Conservation (phyloP, 2,113 vertebrate genomes). For the Istiophorus platypterus region DNA sequence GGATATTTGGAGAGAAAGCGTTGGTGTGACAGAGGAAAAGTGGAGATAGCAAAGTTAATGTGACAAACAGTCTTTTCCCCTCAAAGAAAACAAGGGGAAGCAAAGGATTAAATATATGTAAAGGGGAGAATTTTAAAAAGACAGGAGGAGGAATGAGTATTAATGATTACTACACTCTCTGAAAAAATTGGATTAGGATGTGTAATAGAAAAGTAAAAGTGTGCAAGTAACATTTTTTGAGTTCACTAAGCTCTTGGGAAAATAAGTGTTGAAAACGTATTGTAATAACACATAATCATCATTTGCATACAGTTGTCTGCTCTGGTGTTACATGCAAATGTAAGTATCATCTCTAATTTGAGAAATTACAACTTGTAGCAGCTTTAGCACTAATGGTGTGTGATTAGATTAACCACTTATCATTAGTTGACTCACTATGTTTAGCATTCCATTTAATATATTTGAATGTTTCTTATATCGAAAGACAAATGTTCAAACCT, state of each 20-base stretch:
- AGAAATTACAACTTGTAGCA: background rate
- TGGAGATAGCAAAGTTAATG: slow-evolving; percentile 44
- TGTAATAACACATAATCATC: slow-evolving; percentile 14
- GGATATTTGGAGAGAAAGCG: slow-evolving; percentile 37
- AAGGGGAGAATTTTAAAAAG: slow-evolving; percentile 10
- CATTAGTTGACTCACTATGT: background rate
- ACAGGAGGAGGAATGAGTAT: slow-evolving; percentile 4
- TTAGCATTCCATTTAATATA: background rate
- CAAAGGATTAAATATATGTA: slow-evolving; percentile 23
- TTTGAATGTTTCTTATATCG: background rate
- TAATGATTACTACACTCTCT: background rate
- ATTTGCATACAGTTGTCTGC: background rate
- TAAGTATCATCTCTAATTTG: background rate
- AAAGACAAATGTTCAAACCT: background rate
- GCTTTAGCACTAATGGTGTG: background rate
- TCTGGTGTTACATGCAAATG: slow-evolving; percentile 15
- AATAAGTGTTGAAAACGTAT: background rate
- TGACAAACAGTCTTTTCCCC: slow-evolving; percentile 30
- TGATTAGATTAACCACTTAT: background rate
- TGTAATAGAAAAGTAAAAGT: slow-evolving; percentile 9
- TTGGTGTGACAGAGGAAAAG: slow-evolving; percentile 20
- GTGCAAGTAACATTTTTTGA: slow-evolving; percentile 5
- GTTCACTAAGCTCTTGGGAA: background rate
- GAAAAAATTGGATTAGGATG: background rate
- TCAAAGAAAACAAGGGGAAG: slow-evolving; percentile 34